Base-by-base conservation (phyloP, 2,888 invertebrate species). In the Lucinisca nassula region DNA sequence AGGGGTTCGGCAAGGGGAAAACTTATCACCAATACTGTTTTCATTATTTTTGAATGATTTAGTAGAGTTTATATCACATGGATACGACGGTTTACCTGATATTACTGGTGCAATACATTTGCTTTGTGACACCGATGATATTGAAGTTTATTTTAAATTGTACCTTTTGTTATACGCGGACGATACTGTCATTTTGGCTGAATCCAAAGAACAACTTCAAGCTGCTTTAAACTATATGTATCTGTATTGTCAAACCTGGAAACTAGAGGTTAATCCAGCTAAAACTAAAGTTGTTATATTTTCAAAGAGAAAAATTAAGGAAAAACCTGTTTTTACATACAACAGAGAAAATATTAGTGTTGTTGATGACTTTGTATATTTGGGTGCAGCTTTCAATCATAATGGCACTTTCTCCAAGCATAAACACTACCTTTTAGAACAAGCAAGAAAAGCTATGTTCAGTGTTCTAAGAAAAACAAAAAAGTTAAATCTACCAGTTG, bases 281-380 rank as follows among this genome's bases (percentile, higher is more conserved):
- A 67, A 67, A 67, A 67, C 67, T n/a, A 67, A 35, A 40, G 40
- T 73, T 37, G 40, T 73, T 14, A 24, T 27, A 40, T 73, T 73
- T 40, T 24, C 8, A 2, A 67, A 73, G n/a, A 10, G 61, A 61
- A 61, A 61, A 61, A 17, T 27, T 61, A 61, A 61, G 27, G 61
- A 61, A 61, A 61, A 61, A 4, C 61, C 61, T 27, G 30, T 30
- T 73, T 61, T 61, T 61, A 61, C 61, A 30, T 61, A 61, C 17
- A 61, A 27, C 17, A 30, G 61, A 27, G 61, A 61, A 61, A 30
- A 61, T 27, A 61, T 61, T 61, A 30, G 27, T 61, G 61, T 61
- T 61, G 27, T 61, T 61, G 61, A 61, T 61, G 61, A 61, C 21
- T 61, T 61, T 61, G 61, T 61, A 27, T 61, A 61, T 61, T 61